Conservation (phyloP, 2,113 vertebrate genomes). For the Vulpes vulpes region DNA sequence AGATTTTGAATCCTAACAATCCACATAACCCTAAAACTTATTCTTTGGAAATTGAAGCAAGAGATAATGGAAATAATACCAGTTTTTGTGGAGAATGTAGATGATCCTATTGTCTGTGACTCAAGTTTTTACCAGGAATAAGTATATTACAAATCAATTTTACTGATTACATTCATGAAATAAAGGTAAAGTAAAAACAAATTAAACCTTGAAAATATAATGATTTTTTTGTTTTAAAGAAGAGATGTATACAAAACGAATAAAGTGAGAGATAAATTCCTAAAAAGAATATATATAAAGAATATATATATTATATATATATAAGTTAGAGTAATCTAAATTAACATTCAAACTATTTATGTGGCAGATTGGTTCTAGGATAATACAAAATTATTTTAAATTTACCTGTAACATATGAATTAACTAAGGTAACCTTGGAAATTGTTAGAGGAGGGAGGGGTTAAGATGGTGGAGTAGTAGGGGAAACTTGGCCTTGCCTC, state of each 20-base stretch:
- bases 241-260: not conserved
- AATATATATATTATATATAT: too few species aligned
- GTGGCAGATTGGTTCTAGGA: not conserved
- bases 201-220: not conserved
- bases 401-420: not conserved
- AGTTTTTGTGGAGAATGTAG: slow-evolving; percentile 68
- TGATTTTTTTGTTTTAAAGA: not conserved
- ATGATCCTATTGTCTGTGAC: slow-evolving; percentile 77
- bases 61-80: slow-evolving; percentile 50
- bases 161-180: not conserved
- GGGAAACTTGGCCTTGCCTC: too few species aligned
- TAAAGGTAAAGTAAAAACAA: not conserved
- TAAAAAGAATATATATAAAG: not conserved
- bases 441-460: not conserved
- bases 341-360: not conserved
- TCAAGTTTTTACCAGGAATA: slow-evolving; percentile 61
- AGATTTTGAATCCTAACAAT: slow-evolving; percentile 62
- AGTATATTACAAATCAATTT: not conserved
- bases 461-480: too few species aligned
- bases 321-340: not conserved
- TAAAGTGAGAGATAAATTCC: not conserved
- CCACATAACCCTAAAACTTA: slow-evolving; percentile 54
- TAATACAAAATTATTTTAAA: slow-evolving; percentile 1
- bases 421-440: not conserved
- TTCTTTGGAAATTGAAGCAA: slow-evolving; percentile 35